Conservation (phyloP, 2,113 vertebrate genomes). For the Camelus bactrianus region DNA sequence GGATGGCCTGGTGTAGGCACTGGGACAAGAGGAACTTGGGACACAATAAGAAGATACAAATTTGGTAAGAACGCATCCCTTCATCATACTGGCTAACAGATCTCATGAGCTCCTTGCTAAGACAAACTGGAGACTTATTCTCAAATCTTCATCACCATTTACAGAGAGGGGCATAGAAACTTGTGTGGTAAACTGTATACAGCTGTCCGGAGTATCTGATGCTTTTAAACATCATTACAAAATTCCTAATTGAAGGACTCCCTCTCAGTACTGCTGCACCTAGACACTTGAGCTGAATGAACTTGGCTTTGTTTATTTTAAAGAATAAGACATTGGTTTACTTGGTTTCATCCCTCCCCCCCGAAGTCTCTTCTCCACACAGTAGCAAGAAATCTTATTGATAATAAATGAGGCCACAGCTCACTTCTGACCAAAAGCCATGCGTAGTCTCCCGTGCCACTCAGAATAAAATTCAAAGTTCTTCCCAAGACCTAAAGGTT, state of each 20-base stretch:
- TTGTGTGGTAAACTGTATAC: background rate
- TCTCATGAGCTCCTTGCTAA: background rate
- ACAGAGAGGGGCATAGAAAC: background rate
- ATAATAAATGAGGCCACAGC: background rate
- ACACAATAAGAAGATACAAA: background rate
- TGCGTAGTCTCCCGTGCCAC: background rate
- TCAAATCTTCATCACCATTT: background rate
- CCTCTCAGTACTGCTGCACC: background rate
- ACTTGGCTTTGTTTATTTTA: background rate
- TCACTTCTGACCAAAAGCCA: constrained; percentile 13
- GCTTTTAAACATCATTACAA: background rate
- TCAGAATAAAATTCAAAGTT: background rate
- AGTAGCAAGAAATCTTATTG: background rate
- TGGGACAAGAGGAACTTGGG: background rate
- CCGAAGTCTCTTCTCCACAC: background rate
- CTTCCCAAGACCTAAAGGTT: background rate
- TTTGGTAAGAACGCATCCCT: background rate
- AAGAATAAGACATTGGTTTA: background rate
- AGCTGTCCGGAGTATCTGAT: background rate
- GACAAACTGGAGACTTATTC: background rate
- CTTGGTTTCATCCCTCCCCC: background rate
- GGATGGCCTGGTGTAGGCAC: background rate
- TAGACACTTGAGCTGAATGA: background rate
- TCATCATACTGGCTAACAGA: background rate
- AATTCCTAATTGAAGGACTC: background rate